phyloP scores from a whole-genome alignment of 2,113 vertebrate species.

The Centropristis striata region DNA sequence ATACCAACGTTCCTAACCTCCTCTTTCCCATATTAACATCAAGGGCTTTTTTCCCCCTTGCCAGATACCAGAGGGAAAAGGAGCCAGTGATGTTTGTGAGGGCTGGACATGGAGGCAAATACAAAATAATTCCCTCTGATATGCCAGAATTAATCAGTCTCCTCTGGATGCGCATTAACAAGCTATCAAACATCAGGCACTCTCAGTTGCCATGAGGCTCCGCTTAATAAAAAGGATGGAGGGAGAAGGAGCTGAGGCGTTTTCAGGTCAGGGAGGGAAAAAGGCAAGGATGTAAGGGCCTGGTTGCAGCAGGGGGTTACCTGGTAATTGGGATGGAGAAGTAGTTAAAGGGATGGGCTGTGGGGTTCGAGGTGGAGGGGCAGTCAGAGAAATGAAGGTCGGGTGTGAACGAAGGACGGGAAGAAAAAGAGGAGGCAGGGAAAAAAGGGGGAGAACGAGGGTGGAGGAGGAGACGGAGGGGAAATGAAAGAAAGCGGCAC shows the following conservation, averaged over 20 bases:
- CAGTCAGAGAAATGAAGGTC: slow-evolving; percentile 36
- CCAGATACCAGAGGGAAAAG: slow-evolving; percentile 14
- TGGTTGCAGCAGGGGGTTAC: slow-evolving; percentile 46
- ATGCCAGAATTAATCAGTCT: slow-evolving; percentile 74
- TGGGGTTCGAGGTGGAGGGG: background rate
- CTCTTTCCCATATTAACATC: slow-evolving; percentile 58
- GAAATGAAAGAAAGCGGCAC: slow-evolving; percentile 6
- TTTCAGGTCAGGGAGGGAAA: slow-evolving; percentile 57
- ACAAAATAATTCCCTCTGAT: slow-evolving; percentile 70
- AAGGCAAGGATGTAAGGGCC: slow-evolving; percentile 42
- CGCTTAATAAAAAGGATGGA: slow-evolving; percentile 60
- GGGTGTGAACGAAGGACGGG: background rate
- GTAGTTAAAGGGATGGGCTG: slow-evolving; percentile 46
- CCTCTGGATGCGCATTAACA: slow-evolving; percentile 68
- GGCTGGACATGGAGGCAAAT: slow-evolving; percentile 54
- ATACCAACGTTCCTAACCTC: slow-evolving; percentile 25
- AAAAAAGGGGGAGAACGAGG: background rate
- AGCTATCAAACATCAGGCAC: slow-evolving; percentile 67
- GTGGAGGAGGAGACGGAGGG: background rate
- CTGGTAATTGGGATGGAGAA: slow-evolving; percentile 72
- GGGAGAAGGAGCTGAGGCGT: slow-evolving; percentile 27
- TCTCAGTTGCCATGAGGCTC: slow-evolving; percentile 36
- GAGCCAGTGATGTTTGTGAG: slow-evolving; percentile 16
- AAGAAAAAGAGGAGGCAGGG: too few relatives aligned
- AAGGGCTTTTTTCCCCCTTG: slow-evolving; percentile 23